Evolutionary conservation across 2,888 invertebrate species (phyloP), one percentile per base, ranked within the genome.

Genomic region (Synergus umbraculus): DNA sequence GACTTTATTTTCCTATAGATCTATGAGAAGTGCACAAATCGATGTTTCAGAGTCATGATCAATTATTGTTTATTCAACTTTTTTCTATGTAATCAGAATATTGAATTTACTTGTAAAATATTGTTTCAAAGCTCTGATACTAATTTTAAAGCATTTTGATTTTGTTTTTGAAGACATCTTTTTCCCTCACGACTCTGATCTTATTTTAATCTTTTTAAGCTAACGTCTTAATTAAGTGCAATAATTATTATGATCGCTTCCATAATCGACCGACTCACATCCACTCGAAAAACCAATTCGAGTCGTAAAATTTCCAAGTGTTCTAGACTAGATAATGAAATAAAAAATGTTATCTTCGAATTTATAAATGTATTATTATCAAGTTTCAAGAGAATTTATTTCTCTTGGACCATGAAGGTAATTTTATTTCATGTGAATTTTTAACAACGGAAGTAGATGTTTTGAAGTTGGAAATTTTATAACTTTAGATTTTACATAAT

Each of bases 401-500:
- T 10, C 65, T 41, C 22, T 12, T 22, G 37, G 18, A 43, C 9
- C n/a, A 65, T 64, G 3, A 29, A 12, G 41, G 4, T 44, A 44
- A 43, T 67, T 67, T 22, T 46, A 46, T 18, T 44, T 18, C 13
- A 3, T 43, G 46, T 67, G 15, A 13, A 49, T 49, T 49, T 69
- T 69, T 49, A 49, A 69, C 18, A 63, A 29, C 7, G 13, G 4
- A 63, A 12, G 5, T 29, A 49, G 13, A 49, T 73, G 37, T 54
- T 66, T 9, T 3, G n/a, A 49, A 73, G 10, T n/a, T 49, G 22
- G 29, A 54, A 37, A 54, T 49, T 73, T 73, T 73, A 49, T 73
- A 49, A 73, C 22, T n/a, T 15, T 37, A 54, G 69, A 73, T 73
- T 54, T 54, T 29, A 37, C 54, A 73, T 29, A 73, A 85, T 81